Evolutionary conservation across 2,888 invertebrate species (phyloP).

Genomic region (Aphidoletes aphidimyza): DNA sequence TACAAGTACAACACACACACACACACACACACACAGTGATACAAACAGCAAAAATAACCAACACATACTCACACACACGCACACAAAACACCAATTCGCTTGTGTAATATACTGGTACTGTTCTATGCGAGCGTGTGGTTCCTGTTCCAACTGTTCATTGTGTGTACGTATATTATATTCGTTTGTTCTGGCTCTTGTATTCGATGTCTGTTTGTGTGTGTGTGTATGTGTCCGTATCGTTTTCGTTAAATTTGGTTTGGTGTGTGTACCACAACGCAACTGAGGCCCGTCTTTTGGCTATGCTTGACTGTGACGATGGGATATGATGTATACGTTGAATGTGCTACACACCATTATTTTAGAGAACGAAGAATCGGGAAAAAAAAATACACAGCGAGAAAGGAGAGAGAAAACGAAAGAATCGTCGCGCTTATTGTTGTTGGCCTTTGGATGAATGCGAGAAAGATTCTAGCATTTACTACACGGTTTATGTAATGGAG

Average conservation of each 20-base stretch:
- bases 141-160: no score
- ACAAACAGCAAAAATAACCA: not conserved
- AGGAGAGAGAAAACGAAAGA: not conserved
- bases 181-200: no score
- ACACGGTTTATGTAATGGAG: constrained; percentile 29
- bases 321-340: constrained; percentile 6
- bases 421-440: not conserved
- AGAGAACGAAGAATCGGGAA: no score
- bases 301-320: not conserved
- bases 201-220: no score
- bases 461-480: constrained; percentile 45
- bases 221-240: no score
- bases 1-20: not conserved
- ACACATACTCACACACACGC: not conserved
- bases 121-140: no score
- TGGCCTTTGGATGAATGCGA: constrained; percentile 19
- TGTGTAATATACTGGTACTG: no score
- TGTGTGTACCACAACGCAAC: no score
- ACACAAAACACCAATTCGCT: no score
- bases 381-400: not conserved
- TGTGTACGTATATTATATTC: no score
- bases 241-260: no score
- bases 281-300: not conserved
- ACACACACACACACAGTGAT: not conserved
- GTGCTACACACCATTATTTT: not conserved